A percentile compares a stretch with the other conserved stretches of the same genome.
These are phyloP conservation scores for Hemicrepidius hirtus DNA, from an alignment of 2,888 invertebrate species.

Conservation along the genomic window DNA sequence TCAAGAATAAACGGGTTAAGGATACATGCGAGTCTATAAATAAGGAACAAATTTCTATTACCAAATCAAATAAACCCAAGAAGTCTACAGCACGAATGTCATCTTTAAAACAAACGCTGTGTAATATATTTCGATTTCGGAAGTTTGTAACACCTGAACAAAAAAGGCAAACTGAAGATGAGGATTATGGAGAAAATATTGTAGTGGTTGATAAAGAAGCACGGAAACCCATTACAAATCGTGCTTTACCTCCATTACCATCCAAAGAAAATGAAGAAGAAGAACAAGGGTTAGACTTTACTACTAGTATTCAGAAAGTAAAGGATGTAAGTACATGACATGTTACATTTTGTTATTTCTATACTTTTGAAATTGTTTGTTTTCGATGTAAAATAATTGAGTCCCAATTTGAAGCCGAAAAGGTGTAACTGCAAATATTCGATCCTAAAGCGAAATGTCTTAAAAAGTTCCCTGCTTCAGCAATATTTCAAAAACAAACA, in stretches of 20 bases:
- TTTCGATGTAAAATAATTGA: no score
- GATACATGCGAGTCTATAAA: conserved; percentile 69
- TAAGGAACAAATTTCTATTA: conserved; percentile 72
- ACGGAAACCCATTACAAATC: conserved; percentile 76
- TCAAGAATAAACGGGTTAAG: conserved; percentile 77
- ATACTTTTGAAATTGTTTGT: no score
- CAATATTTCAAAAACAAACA: no score
- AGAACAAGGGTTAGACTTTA: conserved; percentile 83
- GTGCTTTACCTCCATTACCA: conserved; percentile 82
- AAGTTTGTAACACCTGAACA: conserved; percentile 73
- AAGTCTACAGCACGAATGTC: conserved; percentile 81
- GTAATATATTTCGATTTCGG: conserved; percentile 87
- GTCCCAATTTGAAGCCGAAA: no score
- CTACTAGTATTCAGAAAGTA: conserved; percentile 93
- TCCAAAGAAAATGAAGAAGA: conserved; percentile 62
- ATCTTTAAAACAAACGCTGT: conserved; percentile 88
- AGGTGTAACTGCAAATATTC: no score
- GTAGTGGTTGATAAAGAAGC: conserved; percentile 66
- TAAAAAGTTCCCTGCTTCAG: no score
- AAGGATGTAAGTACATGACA: conserved; percentile 85
- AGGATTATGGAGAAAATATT: conserved; percentile 55
- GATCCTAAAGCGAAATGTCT: no score
- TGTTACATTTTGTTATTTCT: no score
- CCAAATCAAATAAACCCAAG: conserved; percentile 74
- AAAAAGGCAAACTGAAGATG: conserved; percentile 47